phyloP scores from a whole-genome alignment of 2,797 vertebrate genomes.

The Florisuga fusca region DNA sequence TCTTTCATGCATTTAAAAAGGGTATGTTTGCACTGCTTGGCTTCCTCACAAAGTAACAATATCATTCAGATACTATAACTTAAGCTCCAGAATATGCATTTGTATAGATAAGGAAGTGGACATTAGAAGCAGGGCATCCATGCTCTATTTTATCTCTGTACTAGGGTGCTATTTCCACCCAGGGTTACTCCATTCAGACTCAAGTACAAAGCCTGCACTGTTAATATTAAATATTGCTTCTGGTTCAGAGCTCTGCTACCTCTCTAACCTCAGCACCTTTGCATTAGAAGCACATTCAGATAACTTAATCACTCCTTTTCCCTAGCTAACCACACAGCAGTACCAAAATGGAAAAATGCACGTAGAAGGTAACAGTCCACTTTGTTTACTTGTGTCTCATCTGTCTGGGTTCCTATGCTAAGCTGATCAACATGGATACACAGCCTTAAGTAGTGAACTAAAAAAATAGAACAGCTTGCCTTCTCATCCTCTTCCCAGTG shows the following conservation, averaged over 20 bases:
- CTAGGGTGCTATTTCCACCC: background rate
- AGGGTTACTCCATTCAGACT: background rate
- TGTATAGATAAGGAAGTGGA: background rate
- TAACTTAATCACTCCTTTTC: background rate
- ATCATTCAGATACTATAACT: background rate
- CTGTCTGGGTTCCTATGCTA: background rate
- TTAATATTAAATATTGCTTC: background rate
- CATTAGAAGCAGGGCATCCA: background rate
- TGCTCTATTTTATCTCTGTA: background rate
- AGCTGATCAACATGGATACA: background rate
- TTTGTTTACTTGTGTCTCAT: background rate
- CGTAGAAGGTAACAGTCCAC: background rate
- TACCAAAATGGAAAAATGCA: background rate
- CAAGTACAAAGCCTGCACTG: background rate
- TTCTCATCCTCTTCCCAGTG: constrained; percentile 29
- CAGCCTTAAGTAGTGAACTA: constrained; percentile 1
- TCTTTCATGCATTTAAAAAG: background rate
- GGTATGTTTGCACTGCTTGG: background rate
- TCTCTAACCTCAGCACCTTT: background rate
- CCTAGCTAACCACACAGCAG: background rate
- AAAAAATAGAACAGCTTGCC: constrained; percentile 29
- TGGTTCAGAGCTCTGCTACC: background rate
- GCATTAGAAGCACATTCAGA: background rate
- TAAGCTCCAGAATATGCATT: background rate
- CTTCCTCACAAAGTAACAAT: background rate